Conservation (phyloP, 2,888 invertebrate species). For the Habroteleia sp. region DNA sequence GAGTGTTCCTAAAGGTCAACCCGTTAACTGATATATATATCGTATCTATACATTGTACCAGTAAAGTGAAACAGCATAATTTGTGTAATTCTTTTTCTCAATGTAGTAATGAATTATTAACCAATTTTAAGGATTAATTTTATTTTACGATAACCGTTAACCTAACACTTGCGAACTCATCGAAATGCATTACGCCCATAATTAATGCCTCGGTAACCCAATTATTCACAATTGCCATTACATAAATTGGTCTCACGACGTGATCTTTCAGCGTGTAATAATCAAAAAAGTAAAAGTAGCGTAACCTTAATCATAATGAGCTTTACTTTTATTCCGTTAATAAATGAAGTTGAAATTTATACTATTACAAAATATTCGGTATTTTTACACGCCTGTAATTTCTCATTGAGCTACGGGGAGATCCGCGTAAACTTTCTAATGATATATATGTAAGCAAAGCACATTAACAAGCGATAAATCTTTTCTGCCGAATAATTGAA, state of each 20-base stretch:
- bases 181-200: slow-evolving; percentile 33
- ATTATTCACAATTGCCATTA: slow-evolving; percentile 48
- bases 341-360: slow-evolving; percentile 38
- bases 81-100: no score
- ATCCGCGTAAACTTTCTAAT: slow-evolving; percentile 43
- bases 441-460: slow-evolving; percentile 40
- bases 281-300: slow-evolving; percentile 57
- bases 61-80: no score
- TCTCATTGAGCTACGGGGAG: slow-evolving; percentile 20
- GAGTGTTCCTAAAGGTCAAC: no score
- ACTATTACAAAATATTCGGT: slow-evolving; percentile 43
- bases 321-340: slow-evolving; percentile 46
- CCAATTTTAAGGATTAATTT: no score
- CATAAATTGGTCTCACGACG: slow-evolving; percentile 53
- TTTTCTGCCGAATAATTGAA: slow-evolving; percentile 22
- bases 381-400: slow-evolving; percentile 39
- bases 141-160: slow-evolving; percentile 21
- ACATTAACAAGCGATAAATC: slow-evolving; percentile 41
- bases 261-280: slow-evolving; percentile 53
- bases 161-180: slow-evolving; percentile 34
- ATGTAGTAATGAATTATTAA: no score
- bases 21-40: no score
- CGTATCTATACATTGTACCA: no score
- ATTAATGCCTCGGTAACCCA: slow-evolving; percentile 49
- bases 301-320: slow-evolving; percentile 31